phyloP scores from a whole-genome alignment of 2,888 invertebrate genomes.

The Cenopis cana region DNA sequence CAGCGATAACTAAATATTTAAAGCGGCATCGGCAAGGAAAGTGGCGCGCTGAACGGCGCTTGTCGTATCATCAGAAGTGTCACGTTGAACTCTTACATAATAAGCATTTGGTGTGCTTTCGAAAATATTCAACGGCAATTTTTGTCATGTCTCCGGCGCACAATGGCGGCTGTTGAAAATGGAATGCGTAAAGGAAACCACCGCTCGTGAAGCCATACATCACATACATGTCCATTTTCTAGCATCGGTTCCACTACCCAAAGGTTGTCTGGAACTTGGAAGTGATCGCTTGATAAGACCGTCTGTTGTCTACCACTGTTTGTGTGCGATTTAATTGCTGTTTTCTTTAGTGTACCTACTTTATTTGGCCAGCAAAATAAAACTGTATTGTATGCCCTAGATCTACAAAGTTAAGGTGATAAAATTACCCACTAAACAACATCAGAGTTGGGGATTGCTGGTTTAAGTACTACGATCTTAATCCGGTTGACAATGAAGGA shows the following conservation, averaged over 20 bases:
- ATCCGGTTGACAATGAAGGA: conserved; percentile 9
- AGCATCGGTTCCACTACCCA: too few species aligned
- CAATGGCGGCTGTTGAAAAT: conserved; percentile 64
- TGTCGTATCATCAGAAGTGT: conserved; percentile 73
- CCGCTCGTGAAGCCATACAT: conserved; percentile 56
- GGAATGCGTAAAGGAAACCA: conserved; percentile 65
- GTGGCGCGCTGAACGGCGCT: conserved; percentile 77
- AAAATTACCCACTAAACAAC: conserved; percentile 17
- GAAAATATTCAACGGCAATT: conserved; percentile 78
- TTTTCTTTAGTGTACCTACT: too few species aligned
- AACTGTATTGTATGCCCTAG: too few species aligned
- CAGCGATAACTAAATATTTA: conserved; percentile 74
- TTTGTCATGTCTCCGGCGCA: conserved; percentile 68
- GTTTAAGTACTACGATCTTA: conserved; percentile 5
- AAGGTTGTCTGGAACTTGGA: too few species aligned
- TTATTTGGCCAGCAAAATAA: too few species aligned
- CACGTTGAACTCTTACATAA: conserved; percentile 85
- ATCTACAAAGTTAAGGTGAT: conserved; percentile 27
- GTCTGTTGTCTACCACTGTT: too few species aligned
- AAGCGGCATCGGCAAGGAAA: conserved; percentile 66
- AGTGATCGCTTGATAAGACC: too few species aligned
- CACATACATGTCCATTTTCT: too few species aligned
- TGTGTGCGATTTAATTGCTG: too few species aligned
- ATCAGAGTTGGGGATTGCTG: conserved; percentile 4
- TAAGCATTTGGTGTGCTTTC: conserved; percentile 82